A percentile compares a stretch with the other conserved stretches of the same genome.
Conservation (phyloP, 2,113 vertebrate species). For the Vidua macroura region DNA sequence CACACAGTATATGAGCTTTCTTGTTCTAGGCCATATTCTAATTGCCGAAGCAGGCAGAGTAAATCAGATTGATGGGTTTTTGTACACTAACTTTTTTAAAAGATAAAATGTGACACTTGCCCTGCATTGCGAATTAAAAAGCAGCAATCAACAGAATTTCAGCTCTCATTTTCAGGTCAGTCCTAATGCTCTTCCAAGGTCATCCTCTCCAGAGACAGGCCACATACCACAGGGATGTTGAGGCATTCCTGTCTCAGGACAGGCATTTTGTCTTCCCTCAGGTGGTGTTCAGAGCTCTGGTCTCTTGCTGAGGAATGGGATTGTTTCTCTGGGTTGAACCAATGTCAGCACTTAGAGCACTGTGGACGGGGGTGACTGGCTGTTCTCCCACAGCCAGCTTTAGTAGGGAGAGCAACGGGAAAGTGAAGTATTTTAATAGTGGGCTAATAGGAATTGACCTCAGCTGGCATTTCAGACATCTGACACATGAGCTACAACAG, state of each 20-base stretch:
- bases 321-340: neutral
- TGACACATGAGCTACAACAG: neutral
- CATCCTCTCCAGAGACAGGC: neutral
- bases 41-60: neutral
- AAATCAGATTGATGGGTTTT: neutral
- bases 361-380: neutral
- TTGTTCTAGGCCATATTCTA: neutral
- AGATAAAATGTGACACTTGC: neutral
- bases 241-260: neutral
- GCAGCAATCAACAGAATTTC: neutral
- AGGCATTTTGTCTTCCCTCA: neutral
- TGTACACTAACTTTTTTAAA: neutral
- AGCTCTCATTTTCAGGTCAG: neutral
- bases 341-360: neutral
- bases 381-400: neutral
- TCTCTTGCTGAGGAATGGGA: neutral
- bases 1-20: neutral
- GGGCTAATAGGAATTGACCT: neutral
- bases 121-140: neutral
- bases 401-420: neutral
- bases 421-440: neutral
- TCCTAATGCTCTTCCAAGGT: neutral
- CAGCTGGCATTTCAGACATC: neutral
- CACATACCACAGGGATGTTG: neutral
- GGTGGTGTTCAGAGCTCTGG: fast-evolving